phyloP scores from a whole-genome alignment of 2,888 invertebrate species.

The Listrodromus nycthemerus region DNA sequence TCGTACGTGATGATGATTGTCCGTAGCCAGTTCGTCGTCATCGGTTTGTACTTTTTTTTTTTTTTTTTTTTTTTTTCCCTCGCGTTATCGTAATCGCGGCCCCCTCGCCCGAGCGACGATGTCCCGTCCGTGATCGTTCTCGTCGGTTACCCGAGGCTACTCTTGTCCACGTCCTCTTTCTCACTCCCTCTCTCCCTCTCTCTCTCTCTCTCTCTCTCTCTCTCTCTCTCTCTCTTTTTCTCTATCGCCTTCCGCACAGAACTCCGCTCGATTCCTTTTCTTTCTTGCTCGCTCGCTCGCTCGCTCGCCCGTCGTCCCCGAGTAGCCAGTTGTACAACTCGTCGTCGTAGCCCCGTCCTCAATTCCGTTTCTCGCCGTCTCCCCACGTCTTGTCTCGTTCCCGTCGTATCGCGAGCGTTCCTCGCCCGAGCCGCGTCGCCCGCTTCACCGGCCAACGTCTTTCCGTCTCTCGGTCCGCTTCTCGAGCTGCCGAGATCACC shows the following conservation, averaged over 20 bases:
- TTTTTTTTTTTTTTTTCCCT: slow-evolving; percentile 19
- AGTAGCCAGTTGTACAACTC: slow-evolving; percentile 54
- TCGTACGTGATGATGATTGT: slow-evolving; percentile 45
- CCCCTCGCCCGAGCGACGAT: slow-evolving; percentile 40
- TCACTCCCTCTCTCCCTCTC: slow-evolving; percentile 51
- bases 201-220: slow-evolving; percentile 43
- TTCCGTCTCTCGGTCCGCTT: slow-evolving; percentile 29
- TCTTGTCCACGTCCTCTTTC: slow-evolving; percentile 67
- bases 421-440: slow-evolving; percentile 21
- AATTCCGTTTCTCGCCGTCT: slow-evolving; percentile 45
- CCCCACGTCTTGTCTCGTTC: slow-evolving; percentile 33
- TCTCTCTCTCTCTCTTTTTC: slow-evolving; percentile 27
- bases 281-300: slow-evolving; percentile 59
- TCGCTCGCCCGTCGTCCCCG: slow-evolving; percentile 58
- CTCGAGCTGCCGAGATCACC: slow-evolving; percentile 31
- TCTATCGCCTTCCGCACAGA: slow-evolving; percentile 12
- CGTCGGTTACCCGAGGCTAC: slow-evolving; percentile 65
- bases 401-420: slow-evolving; percentile 20
- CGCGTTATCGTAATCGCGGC: slow-evolving; percentile 65
- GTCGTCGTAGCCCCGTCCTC: slow-evolving; percentile 56
- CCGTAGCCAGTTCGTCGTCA: slow-evolving; percentile 53
- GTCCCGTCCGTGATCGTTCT: slow-evolving; percentile 43
- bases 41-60: slow-evolving; percentile 37
- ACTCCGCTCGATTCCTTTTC: slow-evolving; percentile 28
- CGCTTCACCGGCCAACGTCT: slow-evolving; percentile 10